Evolutionary conservation across 2,888 invertebrate genomes (phyloP).

Genomic region (Trichopoda pennipes): DNA sequence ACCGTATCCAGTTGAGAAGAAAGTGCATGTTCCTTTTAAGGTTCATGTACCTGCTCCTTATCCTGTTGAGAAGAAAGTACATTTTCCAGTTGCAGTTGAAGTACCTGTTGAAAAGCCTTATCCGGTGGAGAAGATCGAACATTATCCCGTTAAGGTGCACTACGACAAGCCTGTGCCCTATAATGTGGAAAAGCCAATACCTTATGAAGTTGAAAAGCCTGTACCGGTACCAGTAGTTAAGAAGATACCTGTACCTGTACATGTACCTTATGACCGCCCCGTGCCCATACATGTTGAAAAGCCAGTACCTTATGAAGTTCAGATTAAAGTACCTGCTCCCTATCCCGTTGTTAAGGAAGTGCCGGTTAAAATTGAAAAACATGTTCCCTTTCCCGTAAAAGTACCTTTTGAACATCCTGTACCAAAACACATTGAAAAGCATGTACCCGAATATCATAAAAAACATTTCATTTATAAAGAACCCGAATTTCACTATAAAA

Average conservation of each 20-base stretch:
- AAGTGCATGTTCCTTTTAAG: constrained; percentile 87
- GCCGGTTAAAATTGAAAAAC: constrained; percentile 86
- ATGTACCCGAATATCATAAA: constrained; percentile 83
- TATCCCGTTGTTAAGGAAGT: constrained; percentile 87
- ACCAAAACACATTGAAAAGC: constrained; percentile 89
- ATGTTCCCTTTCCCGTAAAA: constrained; percentile 87
- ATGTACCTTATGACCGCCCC: constrained; percentile 84
- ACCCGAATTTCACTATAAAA: constrained; percentile 84
- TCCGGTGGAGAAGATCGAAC: constrained; percentile 87
- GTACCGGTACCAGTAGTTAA: constrained; percentile 85
- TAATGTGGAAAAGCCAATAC: constrained; percentile 84
- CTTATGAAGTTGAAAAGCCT: constrained; percentile 84
- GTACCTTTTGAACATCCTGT: constrained; percentile 86
- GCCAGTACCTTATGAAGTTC: constrained; percentile 88
- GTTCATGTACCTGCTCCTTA: constrained; percentile 89
- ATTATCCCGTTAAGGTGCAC: constrained; percentile 87
- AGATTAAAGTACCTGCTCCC: constrained; percentile 86
- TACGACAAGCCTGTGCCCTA: constrained; percentile 87
- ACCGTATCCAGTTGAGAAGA: constrained; percentile 87
- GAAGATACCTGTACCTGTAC: constrained; percentile 85
- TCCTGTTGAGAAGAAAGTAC: constrained; percentile 86
- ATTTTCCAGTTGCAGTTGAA: constrained; percentile 86
- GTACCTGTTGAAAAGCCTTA: constrained; percentile 88
- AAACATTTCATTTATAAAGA: constrained; percentile 88
- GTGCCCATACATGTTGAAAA: constrained; percentile 87